phyloP scores from a whole-genome alignment of 2,113 vertebrate species.

The Nipponia nippon region DNA sequence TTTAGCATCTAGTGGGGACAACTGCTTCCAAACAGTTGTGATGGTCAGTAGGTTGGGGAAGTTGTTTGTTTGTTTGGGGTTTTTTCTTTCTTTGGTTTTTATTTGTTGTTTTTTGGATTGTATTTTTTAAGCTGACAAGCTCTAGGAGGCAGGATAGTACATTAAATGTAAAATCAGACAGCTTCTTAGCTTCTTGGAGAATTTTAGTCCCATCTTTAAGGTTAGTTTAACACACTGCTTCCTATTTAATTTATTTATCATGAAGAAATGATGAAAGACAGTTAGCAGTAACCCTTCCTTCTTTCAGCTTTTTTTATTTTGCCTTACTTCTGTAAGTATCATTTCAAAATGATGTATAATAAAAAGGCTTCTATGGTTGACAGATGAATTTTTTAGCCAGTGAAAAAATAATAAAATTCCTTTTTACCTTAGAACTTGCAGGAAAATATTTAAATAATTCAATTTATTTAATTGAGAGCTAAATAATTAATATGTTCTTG shows the following conservation, averaged over 20 bases:
- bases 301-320: neutral
- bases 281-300: neutral
- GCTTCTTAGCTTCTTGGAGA: neutral
- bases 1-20: neutral
- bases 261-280: neutral
- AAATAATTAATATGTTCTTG: constrained; percentile 49
- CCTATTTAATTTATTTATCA: neutral
- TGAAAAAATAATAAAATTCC: neutral
- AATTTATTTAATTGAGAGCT: constrained; percentile 50
- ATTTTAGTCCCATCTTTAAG: neutral
- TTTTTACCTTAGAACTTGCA: neutral
- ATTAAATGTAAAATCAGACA: neutral
- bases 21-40: neutral
- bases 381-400: neutral
- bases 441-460: constrained; percentile 50
- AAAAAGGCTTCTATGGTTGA: neutral
- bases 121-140: neutral
- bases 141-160: neutral
- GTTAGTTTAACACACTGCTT: neutral
- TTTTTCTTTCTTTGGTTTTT: neutral
- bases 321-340: neutral
- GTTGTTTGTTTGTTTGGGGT: neutral
- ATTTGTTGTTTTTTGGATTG: neutral
- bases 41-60: neutral
- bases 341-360: constrained; percentile 8